Conservation (phyloP, 2,888 invertebrate genomes). For the Agrochola lychnidis region DNA sequence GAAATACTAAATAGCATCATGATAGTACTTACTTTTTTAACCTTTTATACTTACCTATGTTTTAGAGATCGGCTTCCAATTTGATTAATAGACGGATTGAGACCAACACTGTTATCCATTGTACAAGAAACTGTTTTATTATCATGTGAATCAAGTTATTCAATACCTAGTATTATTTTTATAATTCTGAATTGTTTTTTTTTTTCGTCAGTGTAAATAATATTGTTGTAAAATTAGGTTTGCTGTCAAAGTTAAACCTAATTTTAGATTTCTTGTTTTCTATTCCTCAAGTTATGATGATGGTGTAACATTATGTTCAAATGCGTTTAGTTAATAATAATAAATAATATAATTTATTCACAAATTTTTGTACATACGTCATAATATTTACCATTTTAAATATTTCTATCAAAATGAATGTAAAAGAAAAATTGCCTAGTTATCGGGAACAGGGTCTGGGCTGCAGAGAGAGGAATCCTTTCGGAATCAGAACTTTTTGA, state of each 20-base stretch:
- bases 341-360: neutral
- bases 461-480: slow-evolving; percentile 3
- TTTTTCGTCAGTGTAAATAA: neutral
- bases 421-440: neutral
- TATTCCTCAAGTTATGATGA: neutral
- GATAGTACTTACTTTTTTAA: neutral
- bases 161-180: neutral
- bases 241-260: neutral
- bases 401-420: neutral
- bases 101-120: neutral
- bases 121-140: neutral
- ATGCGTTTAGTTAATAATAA: neutral
- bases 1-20: slow-evolving; percentile 25
- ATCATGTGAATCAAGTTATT: neutral
- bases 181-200: neutral
- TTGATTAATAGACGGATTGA: neutral
- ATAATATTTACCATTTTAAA: neutral
- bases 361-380: neutral
- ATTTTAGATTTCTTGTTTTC: slow-evolving; percentile 14
- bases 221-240: neutral
- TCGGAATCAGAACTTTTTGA: neutral
- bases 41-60: neutral
- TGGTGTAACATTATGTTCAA: slow-evolving; percentile 7
- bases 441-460: slow-evolving; percentile 30
- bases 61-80: neutral